phyloP scores from a whole-genome alignment of 2,113 vertebrate genomes.

The Oplegnathus fasciatus region DNA sequence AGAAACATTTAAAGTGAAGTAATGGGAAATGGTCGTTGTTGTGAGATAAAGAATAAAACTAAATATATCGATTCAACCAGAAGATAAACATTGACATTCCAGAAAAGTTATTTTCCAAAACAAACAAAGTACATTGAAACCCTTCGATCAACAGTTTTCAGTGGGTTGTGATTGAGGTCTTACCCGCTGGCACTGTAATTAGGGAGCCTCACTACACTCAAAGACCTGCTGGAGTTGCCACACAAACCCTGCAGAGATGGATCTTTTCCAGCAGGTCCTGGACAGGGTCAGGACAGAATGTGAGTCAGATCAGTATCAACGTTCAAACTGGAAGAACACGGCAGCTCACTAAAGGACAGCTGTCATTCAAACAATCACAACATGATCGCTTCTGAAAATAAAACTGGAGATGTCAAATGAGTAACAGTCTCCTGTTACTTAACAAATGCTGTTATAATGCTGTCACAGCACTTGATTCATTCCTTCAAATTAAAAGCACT shows the following conservation, averaged over 20 bases:
- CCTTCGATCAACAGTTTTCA: background rate
- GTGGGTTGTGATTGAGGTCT: background rate
- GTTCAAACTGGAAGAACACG: background rate
- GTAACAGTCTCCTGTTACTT: no score
- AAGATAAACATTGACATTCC: no score
- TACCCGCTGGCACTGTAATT: constrained; percentile 16
- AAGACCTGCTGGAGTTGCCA: constrained; percentile 12
- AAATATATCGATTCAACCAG: no score
- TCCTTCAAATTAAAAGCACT: no score
- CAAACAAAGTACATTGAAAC: background rate
- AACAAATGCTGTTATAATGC: no score
- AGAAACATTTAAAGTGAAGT: background rate
- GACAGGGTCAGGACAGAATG: background rate
- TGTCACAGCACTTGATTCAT: no score
- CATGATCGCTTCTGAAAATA: no score
- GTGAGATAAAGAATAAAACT: background rate
- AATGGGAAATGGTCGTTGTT: background rate
- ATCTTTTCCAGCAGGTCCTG: background rate
- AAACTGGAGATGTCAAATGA: no score
- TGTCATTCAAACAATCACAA: no score
- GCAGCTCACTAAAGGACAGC: background rate
- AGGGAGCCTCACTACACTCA: background rate
- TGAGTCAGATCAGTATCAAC: background rate
- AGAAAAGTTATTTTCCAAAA: no score
- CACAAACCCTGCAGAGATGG: constrained; percentile 1